Evolutionary conservation across 2,797 vertebrate species (phyloP).

Genomic region (Gephyroberyx darwinii): DNA sequence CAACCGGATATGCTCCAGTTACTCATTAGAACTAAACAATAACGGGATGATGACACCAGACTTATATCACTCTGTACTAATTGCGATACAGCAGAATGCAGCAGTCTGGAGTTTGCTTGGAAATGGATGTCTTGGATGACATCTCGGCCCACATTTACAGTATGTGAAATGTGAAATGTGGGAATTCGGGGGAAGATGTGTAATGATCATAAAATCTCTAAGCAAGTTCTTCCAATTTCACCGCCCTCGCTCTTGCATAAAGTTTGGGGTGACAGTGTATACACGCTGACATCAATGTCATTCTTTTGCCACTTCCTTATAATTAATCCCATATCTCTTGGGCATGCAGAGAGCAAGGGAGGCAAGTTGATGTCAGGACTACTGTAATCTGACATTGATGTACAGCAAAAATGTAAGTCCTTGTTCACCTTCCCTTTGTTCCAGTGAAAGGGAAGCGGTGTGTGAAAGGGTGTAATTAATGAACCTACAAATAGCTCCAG

Average conservation of each 20-base stretch:
- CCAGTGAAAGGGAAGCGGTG: conserved; percentile 69
- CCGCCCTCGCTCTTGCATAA: conserved; percentile 64
- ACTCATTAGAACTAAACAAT: conserved; percentile 68
- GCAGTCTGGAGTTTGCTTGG: background rate
- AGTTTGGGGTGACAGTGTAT: conserved; percentile 69
- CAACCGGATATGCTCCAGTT: conserved; percentile 64
- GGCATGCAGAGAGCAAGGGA: conserved; percentile 48
- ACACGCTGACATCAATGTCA: conserved; percentile 68
- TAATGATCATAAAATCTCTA: conserved; percentile 52
- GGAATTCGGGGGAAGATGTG: conserved; percentile 28
- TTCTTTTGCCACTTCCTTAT: conserved; percentile 58
- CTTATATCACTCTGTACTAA: conserved; percentile 53
- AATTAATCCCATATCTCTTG: conserved; percentile 76
- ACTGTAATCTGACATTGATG: conserved; percentile 77
- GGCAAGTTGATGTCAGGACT: conserved; percentile 49
- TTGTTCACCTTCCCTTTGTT: conserved; percentile 78
- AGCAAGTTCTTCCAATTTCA: conserved; percentile 67
- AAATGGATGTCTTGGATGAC: conserved; percentile 24
- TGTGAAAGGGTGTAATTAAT: conserved; percentile 82
- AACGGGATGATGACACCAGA: conserved; percentile 54
- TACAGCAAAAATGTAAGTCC: conserved; percentile 77
- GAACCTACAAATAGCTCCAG: conserved; percentile 78
- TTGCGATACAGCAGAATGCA: conserved; percentile 46
- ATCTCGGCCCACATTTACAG: conserved; percentile 24
- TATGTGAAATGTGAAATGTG: conserved; percentile 30